Evolutionary conservation across 2,888 invertebrate genomes (phyloP).

Genomic region (Euspilapteryx auroguttella): DNA sequence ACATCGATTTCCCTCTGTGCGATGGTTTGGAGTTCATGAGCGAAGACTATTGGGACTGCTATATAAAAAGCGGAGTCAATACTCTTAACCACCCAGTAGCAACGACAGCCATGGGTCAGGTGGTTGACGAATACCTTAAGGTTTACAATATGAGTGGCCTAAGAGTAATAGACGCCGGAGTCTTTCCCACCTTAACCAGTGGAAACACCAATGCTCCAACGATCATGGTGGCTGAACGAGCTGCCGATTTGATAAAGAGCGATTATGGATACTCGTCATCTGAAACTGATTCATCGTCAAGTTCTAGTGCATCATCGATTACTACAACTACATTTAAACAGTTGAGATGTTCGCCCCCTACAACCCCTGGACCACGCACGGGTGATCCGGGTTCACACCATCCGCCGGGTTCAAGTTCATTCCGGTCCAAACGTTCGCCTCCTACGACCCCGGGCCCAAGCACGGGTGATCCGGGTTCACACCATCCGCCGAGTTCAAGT

Average conservation of each 20-base stretch:
- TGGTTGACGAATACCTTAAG: conserved; percentile 1
- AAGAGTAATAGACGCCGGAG: conserved; percentile 1
- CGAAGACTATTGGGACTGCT: conserved; percentile 2
- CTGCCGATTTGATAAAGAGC: conserved; percentile 1
- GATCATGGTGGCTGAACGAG: neutral
- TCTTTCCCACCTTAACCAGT: neutral
- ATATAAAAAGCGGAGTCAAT: neutral
- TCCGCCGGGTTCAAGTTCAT: too few species aligned
- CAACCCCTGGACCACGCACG: too few species aligned
- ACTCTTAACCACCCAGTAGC: neutral
- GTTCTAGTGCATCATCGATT: too few species aligned
- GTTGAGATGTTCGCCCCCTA: too few species aligned
- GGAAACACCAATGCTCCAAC: conserved; percentile 1
- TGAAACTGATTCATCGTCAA: too few species aligned
- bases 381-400: too few species aligned
- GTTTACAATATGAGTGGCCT: neutral
- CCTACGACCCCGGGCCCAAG: too few species aligned
- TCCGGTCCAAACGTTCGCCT: too few species aligned
- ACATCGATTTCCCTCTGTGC: conserved; percentile 1
- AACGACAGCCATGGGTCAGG: conserved; percentile 1
- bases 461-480: too few species aligned
- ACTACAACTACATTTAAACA: too few species aligned
- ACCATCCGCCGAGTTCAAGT: too few species aligned
- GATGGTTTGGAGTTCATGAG: neutral
- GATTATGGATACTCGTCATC: too few species aligned